Evolutionary conservation across 2,113 vertebrate species (phyloP).

Genomic region (Hypomesus transpacificus): DNA sequence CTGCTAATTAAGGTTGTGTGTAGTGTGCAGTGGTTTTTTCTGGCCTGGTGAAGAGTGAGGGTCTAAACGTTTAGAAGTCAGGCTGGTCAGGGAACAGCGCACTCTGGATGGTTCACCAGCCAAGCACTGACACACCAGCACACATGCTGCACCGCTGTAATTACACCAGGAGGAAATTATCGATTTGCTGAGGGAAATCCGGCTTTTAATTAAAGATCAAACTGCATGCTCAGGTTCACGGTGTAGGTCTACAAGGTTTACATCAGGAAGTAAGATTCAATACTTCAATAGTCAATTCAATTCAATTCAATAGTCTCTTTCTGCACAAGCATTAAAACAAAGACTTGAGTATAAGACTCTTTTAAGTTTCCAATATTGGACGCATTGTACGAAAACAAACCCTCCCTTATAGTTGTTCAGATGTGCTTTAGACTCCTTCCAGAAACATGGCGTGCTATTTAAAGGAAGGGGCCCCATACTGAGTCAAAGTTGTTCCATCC

Average conservation of each 20-base stretch:
- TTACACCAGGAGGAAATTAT: conserved; percentile 60
- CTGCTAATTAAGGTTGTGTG: neutral
- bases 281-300: no score
- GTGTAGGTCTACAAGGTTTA: conserved; percentile 40
- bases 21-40: neutral
- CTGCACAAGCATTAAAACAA: no score
- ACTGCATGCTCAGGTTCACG: conserved; percentile 28
- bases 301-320: no score
- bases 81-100: conserved; percentile 54
- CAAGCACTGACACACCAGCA: conserved; percentile 45
- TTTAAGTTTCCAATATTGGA: no score
- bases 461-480: conserved; percentile 3
- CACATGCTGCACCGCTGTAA: conserved; percentile 46
- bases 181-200: conserved; percentile 59
- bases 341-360: no score
- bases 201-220: conserved; percentile 67
- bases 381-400: no score
- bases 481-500: conserved; percentile 10
- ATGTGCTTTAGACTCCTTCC: neutral
- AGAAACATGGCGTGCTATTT: conserved; percentile 6
- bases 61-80: conserved; percentile 31
- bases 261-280: conserved; percentile 27
- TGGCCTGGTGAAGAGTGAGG: conserved; percentile 24
- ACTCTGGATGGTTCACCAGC: conserved; percentile 52
- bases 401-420: neutral